Evolutionary conservation across 2,888 invertebrate species (phyloP), one percentile per base, ranked within the genome.

Genomic region (Stenurella melanura): DNA sequence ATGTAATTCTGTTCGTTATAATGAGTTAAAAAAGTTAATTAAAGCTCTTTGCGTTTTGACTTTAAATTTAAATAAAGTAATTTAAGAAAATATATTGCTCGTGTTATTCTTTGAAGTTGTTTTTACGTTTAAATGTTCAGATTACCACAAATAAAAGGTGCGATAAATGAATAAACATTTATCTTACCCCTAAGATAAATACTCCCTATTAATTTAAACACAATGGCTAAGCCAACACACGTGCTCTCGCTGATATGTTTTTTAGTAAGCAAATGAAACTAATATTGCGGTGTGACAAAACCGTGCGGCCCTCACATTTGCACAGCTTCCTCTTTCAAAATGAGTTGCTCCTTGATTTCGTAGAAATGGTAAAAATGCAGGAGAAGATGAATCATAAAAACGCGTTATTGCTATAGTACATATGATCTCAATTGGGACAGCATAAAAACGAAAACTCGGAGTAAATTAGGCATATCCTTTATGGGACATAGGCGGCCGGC

Each of bases 111-210:
- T 61, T 30, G 61, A n/a, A 21, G n/a, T 21, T 61, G 7, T 61
- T n/a, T 30, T 61, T 30, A n/a, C 61, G n/a, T 21, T 30, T 42
- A 42, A 42, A 15, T 12, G 11, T 34, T 7, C 30, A 34, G 30
- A 34, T 34, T 34, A 34, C 30, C 6, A 42, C 42, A 42, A 42
- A 42, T 42, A 42, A 42, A 42, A 15, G 42, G 15, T 15, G 6
- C 15, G 30, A 61, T 61, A 30, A 61, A 61, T 61, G 26, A 21
- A 21, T n/a, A 15, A 19, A 26, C 30, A 61, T 61, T n/a, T 15
- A 15, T 21, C 61, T 30, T n/a, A n/a, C 15, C n/a, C 61, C 9
- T 34, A 30, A 61, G 61, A 61, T 30, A 61, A 61, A 61, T 21
- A 30, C 26, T 21, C 30, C 21, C 19, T 15, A n/a, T 15, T 61